Base-by-base conservation (phyloP, 2,797 vertebrate genomes). In the Enteromius treurensis region DNA sequence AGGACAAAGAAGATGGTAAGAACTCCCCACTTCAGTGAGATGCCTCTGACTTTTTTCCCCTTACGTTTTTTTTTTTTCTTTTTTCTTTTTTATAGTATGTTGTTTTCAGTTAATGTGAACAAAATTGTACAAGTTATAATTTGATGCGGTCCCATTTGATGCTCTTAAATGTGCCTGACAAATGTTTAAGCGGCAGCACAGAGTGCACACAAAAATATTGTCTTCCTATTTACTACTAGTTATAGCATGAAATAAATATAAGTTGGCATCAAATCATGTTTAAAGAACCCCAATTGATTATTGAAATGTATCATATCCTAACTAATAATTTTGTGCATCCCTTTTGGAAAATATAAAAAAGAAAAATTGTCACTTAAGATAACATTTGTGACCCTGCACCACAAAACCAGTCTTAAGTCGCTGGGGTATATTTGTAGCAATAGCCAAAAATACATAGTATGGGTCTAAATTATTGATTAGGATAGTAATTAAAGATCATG, bases 1-100 rank as follows among this genome's bases (percentile, higher is more conserved):
- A 97, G 77, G 96, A 98, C 84, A 98, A 96, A 87, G 95, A 97
- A 5, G 88, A 93, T 64, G 96, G 97, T 99, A 85, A 86, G 87
- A 77, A 51, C 42, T 53, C 45, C 40, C 26, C 19, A 5, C 23
- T 26, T 51, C 32, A 4, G 2, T 40, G 9, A 14, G 7, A 19
- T 51, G 8, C 26, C 69, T 19, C 26, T 21, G 9, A 32, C 8
- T 1, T 49, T 19, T 14, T 23, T 29, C 0, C 6, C 2, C 1
- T 64, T 15, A 6, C 3, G 6, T 78, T 37, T 29, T 29, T 5
- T 2, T 45, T 8, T 47, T 13, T 47, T 47, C 23, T 78, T 37
- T 29, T 29, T 5, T 2, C 34, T 8, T 47, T 10, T 42, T 2
- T 42, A 9, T 40, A 42, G 65, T 67, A 0, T 37, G 14, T 47